A percentile compares a stretch with the other conserved stretches of the same genome.
Conservation (phyloP, 2,797 vertebrate genomes). For the Buceros bicornis region DNA sequence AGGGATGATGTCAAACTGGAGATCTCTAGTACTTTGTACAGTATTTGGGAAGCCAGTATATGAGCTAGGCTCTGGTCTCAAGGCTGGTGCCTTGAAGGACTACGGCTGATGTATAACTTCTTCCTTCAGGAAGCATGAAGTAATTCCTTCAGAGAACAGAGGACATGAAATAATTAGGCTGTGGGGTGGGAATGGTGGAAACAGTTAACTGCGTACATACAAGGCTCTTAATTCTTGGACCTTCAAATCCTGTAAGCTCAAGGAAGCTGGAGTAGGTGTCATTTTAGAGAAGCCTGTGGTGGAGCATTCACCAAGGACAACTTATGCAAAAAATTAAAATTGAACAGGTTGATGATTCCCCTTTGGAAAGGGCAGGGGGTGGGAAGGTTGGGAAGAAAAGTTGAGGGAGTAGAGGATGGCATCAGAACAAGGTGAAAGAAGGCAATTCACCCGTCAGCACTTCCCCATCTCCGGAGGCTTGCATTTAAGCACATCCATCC, state of each 20-base stretch:
- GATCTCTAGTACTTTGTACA: neutral
- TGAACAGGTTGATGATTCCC: neutral
- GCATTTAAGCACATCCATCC: slow-evolving; percentile 63
- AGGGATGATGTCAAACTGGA: neutral
- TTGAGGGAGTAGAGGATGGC: neutral
- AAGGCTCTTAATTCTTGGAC: neutral
- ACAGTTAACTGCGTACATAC: neutral
- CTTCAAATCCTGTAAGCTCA: neutral
- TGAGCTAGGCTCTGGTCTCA: neutral
- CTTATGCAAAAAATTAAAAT: neutral
- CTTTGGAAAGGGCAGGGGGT: neutral
- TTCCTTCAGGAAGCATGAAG: neutral
- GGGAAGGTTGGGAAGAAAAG: neutral
- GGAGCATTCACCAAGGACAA: neutral
- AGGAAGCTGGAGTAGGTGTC: neutral
- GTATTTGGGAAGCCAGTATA: neutral
- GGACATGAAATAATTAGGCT: neutral
- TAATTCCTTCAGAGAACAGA: neutral
- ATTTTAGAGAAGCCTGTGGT: neutral
- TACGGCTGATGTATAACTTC: neutral
- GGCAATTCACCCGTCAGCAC: slow-evolving; percentile 66
- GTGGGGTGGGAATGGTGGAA: neutral
- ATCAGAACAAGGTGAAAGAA: slow-evolving; percentile 51
- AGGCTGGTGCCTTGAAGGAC: neutral
- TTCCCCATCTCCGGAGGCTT: slow-evolving; percentile 65